phyloP scores from a whole-genome alignment of 2,888 invertebrate genomes.

The Caenorhabditis uteleia region DNA sequence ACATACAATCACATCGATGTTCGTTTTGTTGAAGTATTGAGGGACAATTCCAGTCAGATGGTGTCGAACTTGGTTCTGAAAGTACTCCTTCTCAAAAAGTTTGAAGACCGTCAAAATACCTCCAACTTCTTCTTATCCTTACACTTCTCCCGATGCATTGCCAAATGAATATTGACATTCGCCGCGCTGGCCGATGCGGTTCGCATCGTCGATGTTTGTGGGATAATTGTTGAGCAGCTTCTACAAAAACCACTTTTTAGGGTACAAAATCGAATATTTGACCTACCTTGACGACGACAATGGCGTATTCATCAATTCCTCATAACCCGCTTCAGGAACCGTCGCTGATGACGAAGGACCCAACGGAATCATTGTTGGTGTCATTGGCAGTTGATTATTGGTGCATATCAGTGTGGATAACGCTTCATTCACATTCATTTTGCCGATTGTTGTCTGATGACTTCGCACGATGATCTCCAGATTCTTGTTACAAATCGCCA shows the following conservation, averaged over 20 bases:
- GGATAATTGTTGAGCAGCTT: slow-evolving; percentile 12
- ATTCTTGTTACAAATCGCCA: slow-evolving; percentile 19
- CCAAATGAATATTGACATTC: slow-evolving; percentile 3
- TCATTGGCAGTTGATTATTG: too few species aligned
- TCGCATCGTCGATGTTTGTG: slow-evolving; percentile 8
- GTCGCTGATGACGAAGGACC: too few species aligned
- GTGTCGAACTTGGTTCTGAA: slow-evolving; percentile 8
- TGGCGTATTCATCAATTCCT: background rate
- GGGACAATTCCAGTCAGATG: slow-evolving; percentile 22
- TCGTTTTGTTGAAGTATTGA: slow-evolving; percentile 20
- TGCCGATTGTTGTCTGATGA: background rate
- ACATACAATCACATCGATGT: slow-evolving; percentile 39
- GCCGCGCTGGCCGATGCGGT: slow-evolving; percentile 1
- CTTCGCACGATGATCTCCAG: slow-evolving; percentile 8
- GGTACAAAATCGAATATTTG: background rate
- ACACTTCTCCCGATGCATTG: background rate
- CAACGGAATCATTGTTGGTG: too few species aligned
- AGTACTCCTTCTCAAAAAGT: slow-evolving; percentile 7
- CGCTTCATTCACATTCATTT: slow-evolving; percentile 5
- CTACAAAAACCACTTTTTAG: slow-evolving; percentile 11
- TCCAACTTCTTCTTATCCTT: slow-evolving; percentile 3
- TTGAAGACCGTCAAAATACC: background rate
- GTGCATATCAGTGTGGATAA: slow-evolving; percentile 1
- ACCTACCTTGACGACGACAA: slow-evolving; percentile 5
- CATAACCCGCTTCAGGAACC: background rate